Evolutionary conservation across 2,113 vertebrate genomes (phyloP).

Genomic region (Phylloscopus trochilus): DNA sequence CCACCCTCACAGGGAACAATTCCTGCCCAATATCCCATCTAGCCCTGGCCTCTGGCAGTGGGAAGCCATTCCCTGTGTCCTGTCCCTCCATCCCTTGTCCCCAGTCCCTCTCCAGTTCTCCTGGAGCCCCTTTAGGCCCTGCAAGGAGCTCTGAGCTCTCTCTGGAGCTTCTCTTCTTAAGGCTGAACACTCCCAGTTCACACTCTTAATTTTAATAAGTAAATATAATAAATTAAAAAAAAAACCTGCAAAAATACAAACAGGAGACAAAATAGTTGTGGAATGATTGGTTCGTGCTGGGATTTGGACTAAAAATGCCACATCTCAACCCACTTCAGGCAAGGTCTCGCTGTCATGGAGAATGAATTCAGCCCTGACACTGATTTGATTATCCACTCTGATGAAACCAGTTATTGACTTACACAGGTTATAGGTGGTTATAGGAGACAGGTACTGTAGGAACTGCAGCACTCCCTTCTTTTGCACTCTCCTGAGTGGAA

Average conservation of each 20-base stretch:
- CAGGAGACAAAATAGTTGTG: background rate
- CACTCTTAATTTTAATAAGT: background rate
- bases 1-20: fast-evolving
- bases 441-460: background rate
- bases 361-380: background rate
- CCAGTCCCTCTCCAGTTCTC: background rate
- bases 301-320: background rate
- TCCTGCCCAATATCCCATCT: background rate
- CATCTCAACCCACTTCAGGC: background rate
- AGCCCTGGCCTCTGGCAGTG: background rate
- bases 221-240: background rate
- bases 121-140: background rate
- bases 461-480: background rate
- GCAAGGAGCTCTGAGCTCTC: fast-evolving
- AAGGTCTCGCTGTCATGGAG: background rate
- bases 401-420: background rate
- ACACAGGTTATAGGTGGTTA: background rate
- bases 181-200: background rate
- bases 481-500: background rate
- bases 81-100: background rate
- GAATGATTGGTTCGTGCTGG: background rate
- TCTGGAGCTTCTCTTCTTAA: background rate
- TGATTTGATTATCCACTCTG: slow-evolving; percentile 2
- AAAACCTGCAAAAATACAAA: background rate
- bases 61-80: background rate